Conservation (phyloP, 2,797 vertebrate species). For the Phrynocephalus guinanensis region DNA sequence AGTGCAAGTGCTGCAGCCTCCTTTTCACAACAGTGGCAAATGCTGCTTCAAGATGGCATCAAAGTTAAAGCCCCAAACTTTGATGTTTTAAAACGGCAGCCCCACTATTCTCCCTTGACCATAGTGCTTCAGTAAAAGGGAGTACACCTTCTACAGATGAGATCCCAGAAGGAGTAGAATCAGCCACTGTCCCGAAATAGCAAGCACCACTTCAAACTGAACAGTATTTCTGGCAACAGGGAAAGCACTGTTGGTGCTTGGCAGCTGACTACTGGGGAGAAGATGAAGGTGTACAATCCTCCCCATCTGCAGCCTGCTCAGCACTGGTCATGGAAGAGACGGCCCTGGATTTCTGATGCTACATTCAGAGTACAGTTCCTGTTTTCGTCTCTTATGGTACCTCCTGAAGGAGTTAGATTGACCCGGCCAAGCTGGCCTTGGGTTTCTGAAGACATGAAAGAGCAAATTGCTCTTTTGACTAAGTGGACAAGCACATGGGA, state of each 20-base stretch:
- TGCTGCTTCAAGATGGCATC: neutral
- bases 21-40: neutral
- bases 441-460: neutral
- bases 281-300: neutral
- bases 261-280: neutral
- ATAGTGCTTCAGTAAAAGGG: neutral
- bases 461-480: neutral
- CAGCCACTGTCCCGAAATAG: neutral
- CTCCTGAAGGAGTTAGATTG: neutral
- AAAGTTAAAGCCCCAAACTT: neutral
- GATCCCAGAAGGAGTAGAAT: neutral
- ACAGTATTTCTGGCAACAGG: neutral
- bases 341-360: neutral
- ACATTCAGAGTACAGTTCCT: neutral
- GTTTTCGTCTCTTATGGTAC: neutral
- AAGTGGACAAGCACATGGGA: neutral
- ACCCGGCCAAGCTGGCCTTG: no score
- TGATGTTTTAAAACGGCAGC: neutral
- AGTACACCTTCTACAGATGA: neutral
- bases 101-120: neutral
- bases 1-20: no score
- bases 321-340: neutral
- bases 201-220: neutral
- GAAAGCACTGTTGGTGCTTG: neutral
- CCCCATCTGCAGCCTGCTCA: neutral